phyloP scores from a whole-genome alignment of 2,888 invertebrate genomes.

The Gibbula magus region DNA sequence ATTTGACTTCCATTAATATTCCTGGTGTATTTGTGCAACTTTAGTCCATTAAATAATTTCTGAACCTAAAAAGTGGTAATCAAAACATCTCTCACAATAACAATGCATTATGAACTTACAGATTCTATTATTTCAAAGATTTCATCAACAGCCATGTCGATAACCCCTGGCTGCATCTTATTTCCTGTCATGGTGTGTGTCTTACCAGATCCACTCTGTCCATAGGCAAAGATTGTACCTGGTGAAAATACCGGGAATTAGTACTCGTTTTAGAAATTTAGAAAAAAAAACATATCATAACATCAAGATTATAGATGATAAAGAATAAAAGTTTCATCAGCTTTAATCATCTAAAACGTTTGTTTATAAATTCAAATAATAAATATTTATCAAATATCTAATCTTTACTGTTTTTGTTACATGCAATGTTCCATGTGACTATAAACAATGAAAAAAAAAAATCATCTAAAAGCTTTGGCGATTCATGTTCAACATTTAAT shows the following conservation, averaged over 20 bases:
- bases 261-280: no score
- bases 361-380: background rate
- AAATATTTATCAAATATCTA: background rate
- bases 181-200: slow-evolving; percentile 79
- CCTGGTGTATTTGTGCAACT: no score
- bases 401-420: no score
- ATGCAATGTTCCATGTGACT: no score
- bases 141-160: slow-evolving; percentile 82
- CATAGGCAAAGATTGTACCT: slow-evolving; percentile 93
- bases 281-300: no score
- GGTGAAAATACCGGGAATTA: slow-evolving; percentile 32
- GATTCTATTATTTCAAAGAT: slow-evolving; percentile 73
- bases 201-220: slow-evolving; percentile 90
- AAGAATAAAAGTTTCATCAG: no score
- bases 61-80: background rate
- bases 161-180: slow-evolving; percentile 83
- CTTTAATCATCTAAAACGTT: no score
- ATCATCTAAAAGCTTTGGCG: no score
- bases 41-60: slow-evolving; percentile 74
- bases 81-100: background rate
- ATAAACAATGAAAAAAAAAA: no score
- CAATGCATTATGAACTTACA: slow-evolving; percentile 54
- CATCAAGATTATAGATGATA: no score
- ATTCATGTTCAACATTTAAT: no score
- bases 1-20: no score